These are phyloP conservation scores for Mycalesis mineus DNA, from an alignment of 2,888 invertebrate species.

Conservation along the genomic window DNA sequence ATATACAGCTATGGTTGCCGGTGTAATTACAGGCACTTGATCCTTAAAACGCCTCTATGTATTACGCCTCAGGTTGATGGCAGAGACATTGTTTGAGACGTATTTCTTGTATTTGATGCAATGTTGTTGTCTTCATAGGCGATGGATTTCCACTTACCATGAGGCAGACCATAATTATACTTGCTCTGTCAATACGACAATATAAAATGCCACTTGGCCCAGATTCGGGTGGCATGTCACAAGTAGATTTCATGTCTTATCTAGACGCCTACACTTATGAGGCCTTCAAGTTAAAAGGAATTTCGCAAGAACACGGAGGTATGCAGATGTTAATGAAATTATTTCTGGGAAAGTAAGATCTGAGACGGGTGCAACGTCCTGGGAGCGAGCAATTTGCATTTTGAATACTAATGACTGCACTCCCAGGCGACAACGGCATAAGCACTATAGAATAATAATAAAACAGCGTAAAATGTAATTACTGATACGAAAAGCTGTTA, in stretches of 20 bases:
- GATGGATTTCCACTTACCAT: too few relatives aligned
- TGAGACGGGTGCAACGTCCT: conserved; percentile 68
- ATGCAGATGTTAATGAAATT: conserved; percentile 74
- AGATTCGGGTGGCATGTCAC: background rate
- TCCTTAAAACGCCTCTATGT: too few relatives aligned
- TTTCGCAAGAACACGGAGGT: conserved; percentile 49
- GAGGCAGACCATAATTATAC: too few relatives aligned
- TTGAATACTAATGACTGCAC: conserved; percentile 71
- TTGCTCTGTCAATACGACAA: too few relatives aligned
- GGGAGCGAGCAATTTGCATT: conserved; percentile 70
- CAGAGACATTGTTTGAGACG: too few relatives aligned
- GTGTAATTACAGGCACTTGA: too few relatives aligned
- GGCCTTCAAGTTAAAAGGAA: conserved; percentile 42
- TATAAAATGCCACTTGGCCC: too few relatives aligned
- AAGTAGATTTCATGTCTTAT: background rate
- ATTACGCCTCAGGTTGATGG: too few relatives aligned
- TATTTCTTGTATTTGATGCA: too few relatives aligned
- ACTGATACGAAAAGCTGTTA: conserved; percentile 45
- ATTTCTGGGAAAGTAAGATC: conserved; percentile 73
- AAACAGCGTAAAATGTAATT: conserved; percentile 52
- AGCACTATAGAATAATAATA: conserved; percentile 51
- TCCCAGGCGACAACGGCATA: conserved; percentile 50
- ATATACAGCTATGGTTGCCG: too few relatives aligned
- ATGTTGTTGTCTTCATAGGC: too few relatives aligned
- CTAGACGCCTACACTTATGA: conserved; percentile 43